A percentile compares a stretch with the other conserved stretches of the same genome.
phyloP scores from a whole-genome alignment of 2,797 vertebrate species.

The Ambastaia sidthimunki region DNA sequence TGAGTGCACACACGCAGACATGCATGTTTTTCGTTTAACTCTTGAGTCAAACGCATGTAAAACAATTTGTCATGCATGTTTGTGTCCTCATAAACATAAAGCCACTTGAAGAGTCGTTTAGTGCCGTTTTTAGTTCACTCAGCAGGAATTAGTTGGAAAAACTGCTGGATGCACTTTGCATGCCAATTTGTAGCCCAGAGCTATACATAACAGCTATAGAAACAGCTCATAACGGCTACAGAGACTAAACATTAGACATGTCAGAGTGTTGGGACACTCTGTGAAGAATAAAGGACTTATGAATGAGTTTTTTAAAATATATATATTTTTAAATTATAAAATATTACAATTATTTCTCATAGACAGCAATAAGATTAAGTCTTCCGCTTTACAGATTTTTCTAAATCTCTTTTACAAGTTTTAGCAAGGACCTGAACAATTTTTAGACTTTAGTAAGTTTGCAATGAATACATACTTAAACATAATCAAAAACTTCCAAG shows the following conservation, averaged over 20 bases:
- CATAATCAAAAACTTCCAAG: too few species aligned
- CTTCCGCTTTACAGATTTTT: too few species aligned
- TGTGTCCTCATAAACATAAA: constrained; percentile 31
- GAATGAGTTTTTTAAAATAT: too few species aligned
- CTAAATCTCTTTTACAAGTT: too few species aligned
- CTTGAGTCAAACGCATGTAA: constrained; percentile 12
- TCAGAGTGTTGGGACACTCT: too few species aligned
- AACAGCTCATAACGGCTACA: constrained; percentile 3
- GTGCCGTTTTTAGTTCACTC: constrained; percentile 4
- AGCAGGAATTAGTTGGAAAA: constrained; percentile 24
- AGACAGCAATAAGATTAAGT: too few species aligned
- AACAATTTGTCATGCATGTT: constrained; percentile 38
- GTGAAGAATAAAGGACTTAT: too few species aligned
- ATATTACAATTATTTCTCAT: too few species aligned
- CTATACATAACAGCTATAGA: background rate
- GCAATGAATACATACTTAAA: too few species aligned
- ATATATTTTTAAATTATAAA: too few species aligned
- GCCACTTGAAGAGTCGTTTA: constrained; percentile 12
- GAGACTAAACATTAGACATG: constrained; percentile 17
- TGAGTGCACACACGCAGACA: constrained; percentile 26
- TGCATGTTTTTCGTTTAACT: constrained; percentile 31
- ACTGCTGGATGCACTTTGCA: background rate
- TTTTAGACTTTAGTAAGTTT: too few species aligned
- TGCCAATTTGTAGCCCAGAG: background rate
- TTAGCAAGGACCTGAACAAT: too few species aligned